Conservation (phyloP, 2,113 vertebrate genomes). For the Paramormyrops kingsleyae region DNA sequence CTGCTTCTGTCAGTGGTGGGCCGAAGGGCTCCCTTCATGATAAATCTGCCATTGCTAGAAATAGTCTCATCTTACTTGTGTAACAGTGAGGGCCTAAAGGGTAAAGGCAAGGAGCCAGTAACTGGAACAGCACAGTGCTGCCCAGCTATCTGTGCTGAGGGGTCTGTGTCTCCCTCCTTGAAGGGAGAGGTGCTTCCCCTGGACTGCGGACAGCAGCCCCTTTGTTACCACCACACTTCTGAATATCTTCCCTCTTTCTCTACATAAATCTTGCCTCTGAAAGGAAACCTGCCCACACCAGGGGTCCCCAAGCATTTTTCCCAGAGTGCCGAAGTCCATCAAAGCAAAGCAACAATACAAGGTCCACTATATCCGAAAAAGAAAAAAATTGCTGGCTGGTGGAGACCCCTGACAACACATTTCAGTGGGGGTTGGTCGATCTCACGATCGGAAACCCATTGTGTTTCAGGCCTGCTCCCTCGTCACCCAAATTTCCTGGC, state of each 20-base stretch:
- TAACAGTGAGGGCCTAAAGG: background rate
- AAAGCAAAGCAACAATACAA: too few species aligned
- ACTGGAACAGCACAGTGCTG: background rate
- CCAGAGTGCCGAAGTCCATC: too few species aligned
- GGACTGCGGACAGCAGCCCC: background rate
- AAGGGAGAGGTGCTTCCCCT: background rate
- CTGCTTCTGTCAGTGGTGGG: background rate
- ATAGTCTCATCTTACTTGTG: background rate
- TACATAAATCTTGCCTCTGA: background rate
- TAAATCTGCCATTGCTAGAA: too few species aligned
- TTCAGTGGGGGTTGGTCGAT: too few species aligned
- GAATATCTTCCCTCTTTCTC: too few species aligned
- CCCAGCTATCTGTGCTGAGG: background rate
- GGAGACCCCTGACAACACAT: background rate
- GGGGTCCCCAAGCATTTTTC: background rate
- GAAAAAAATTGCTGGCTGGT: background rate
- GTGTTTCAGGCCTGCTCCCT: too few species aligned
- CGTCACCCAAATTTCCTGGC: background rate
- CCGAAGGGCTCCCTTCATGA: background rate
- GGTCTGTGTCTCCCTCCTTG: background rate
- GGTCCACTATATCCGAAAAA: too few species aligned
- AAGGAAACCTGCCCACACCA: background rate
- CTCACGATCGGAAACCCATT: too few species aligned
- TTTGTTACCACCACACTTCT: background rate
- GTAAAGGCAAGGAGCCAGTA: background rate